Conservation (phyloP, 2,113 vertebrate species). For the Mustela nigripes region DNA sequence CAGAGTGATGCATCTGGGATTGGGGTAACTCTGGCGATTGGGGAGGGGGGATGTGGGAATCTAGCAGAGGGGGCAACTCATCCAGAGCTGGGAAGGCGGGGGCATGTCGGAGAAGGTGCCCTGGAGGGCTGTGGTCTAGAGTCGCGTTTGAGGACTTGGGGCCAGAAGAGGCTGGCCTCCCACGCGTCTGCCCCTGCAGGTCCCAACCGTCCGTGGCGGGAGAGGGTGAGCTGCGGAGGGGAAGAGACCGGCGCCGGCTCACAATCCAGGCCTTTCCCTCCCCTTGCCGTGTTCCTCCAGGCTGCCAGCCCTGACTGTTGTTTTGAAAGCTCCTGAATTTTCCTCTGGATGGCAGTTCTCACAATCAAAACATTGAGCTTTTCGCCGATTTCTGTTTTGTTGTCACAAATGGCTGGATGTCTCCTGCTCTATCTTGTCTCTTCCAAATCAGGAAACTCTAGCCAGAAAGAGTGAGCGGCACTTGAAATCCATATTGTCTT, state of each 20-base stretch:
- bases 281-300: background rate
- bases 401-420: conserved; percentile 35
- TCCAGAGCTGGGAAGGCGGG: no score
- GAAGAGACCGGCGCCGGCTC: background rate
- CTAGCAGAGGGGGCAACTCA: background rate
- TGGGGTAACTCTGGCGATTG: background rate
- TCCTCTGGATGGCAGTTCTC: conserved; percentile 16
- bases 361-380: conserved; percentile 10
- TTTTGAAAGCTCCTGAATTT: background rate
- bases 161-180: background rate
- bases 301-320: background rate
- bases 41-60: no score
- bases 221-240: background rate
- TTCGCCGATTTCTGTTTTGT: background rate
- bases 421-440: conserved; percentile 38
- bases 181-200: background rate
- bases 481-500: background rate
- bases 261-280: background rate
- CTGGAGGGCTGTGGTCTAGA: background rate
- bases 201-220: fast-evolving
- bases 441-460: background rate
- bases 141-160: background rate
- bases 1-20: background rate
- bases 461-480: background rate
- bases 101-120: background rate